Conservation (phyloP, 2,113 vertebrate species). For the Corythaixoides concolor region DNA sequence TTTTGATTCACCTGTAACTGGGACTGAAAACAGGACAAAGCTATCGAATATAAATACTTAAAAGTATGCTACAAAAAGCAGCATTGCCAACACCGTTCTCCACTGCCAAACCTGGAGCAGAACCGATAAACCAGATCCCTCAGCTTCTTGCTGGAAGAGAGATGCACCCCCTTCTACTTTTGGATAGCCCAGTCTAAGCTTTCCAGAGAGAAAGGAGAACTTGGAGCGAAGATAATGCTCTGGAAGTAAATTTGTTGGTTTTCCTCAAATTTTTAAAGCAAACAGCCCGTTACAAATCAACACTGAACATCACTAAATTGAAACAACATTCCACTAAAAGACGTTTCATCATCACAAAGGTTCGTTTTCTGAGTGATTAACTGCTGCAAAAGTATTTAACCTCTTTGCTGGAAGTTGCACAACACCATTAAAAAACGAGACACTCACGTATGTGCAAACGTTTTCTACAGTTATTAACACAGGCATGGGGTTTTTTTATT, state of each 20-base stretch:
- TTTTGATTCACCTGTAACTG: not conserved
- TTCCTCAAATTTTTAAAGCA: not conserved
- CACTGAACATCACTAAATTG: fast-evolving
- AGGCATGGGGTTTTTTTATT: not conserved
- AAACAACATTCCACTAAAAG: not conserved
- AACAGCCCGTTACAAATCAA: not conserved
- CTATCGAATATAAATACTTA: not conserved
- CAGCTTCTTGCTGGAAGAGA: not conserved
- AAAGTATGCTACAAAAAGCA: not conserved
- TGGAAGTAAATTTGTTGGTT: not conserved
- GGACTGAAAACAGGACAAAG: not conserved
- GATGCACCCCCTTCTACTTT: not conserved
- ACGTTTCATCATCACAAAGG: not conserved
- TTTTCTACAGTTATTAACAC: not conserved
- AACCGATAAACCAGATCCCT: not conserved
- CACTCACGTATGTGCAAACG: not conserved
- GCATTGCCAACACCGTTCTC: not conserved
- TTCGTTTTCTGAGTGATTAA: not conserved
- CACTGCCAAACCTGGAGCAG: not conserved
- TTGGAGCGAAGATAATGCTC: not conserved
- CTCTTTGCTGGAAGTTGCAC: not conserved
- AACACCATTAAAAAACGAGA: not conserved
- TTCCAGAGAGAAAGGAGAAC: not conserved
- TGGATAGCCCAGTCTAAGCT: not conserved
- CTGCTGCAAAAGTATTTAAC: not conserved